These are phyloP conservation scores for Leucopsar rothschildi DNA, from an alignment of 2,113 vertebrate genomes.

Conservation along the genomic window DNA sequence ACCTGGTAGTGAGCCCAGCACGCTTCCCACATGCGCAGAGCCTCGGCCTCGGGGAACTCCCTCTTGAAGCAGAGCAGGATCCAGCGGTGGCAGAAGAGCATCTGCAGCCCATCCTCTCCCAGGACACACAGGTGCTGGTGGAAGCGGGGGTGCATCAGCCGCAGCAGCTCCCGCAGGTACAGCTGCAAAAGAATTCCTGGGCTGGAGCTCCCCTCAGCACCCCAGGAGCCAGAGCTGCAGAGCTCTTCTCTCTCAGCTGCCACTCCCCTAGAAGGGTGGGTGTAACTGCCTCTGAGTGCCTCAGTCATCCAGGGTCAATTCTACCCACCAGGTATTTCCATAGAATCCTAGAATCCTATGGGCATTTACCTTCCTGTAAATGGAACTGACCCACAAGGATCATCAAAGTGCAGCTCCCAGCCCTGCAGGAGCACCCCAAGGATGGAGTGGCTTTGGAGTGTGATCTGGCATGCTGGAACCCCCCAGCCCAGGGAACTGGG, in stretches of 20 bases:
- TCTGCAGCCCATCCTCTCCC: conserved; percentile 94
- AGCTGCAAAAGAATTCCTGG: conserved; percentile 66
- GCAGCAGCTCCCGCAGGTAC: conserved; percentile 92
- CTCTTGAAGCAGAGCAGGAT: conserved; percentile 97
- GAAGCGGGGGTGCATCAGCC: conserved; percentile 86
- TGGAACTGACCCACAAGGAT: not conserved
- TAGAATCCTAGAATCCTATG: not conserved
- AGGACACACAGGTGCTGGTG: conserved; percentile 87
- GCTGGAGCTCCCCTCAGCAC: not conserved
- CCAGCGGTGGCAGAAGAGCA: conserved; percentile 99
- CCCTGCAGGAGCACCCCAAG: not conserved
- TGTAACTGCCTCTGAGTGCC: not conserved
- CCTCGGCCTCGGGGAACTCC: conserved; percentile 93
- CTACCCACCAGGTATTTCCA: not conserved
- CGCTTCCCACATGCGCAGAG: conserved; percentile 95
- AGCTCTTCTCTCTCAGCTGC: not conserved
- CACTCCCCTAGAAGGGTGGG: not conserved
- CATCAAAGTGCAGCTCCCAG: not conserved
- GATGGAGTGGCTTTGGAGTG: not conserved
- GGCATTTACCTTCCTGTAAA: no score
- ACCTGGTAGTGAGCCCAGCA: conserved; percentile 86
- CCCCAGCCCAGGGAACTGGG: not conserved
- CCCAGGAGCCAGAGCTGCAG: accelerated
- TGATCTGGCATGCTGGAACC: not conserved
- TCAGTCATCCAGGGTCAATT: not conserved